Evolutionary conservation across 2,797 vertebrate genomes (phyloP).

Genomic region (Pangasius macronema): DNA sequence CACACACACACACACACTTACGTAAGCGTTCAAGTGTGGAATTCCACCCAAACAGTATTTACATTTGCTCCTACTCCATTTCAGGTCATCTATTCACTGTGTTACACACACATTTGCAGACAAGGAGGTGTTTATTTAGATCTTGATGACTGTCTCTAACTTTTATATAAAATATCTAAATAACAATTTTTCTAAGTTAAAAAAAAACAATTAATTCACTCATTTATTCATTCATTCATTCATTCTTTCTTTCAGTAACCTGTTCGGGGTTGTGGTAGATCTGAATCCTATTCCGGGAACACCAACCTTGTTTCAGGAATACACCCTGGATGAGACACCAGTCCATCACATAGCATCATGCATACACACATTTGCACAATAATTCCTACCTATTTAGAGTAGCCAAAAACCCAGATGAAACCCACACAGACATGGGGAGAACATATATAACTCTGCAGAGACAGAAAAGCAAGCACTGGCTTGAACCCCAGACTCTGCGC

Average conservation of each 20-base stretch:
- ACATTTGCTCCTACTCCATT: slow-evolving; percentile 15
- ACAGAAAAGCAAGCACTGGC: background rate
- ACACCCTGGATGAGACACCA: background rate
- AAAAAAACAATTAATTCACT: background rate
- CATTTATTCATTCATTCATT: background rate
- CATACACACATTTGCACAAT: background rate
- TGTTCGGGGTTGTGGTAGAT: background rate
- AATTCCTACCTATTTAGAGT: background rate
- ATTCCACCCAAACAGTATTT: slow-evolving; percentile 45
- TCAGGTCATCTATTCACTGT: slow-evolving; percentile 15
- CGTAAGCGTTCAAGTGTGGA: slow-evolving; percentile 12
- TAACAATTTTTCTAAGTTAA: background rate
- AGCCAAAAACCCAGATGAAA: background rate
- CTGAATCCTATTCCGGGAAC: background rate
- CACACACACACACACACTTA: slow-evolving; percentile 2
- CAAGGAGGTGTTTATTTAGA: slow-evolving; percentile 3
- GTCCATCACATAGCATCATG: background rate
- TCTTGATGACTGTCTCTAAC: background rate
- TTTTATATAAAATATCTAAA: background rate
- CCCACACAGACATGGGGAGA: background rate
- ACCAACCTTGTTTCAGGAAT: background rate
- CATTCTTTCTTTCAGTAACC: background rate
- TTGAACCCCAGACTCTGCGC: background rate
- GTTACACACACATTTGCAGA: slow-evolving; percentile 7
- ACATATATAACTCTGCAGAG: background rate